phyloP scores from a whole-genome alignment of 2,797 vertebrate genomes.

The Enteromius fasciolatus region DNA sequence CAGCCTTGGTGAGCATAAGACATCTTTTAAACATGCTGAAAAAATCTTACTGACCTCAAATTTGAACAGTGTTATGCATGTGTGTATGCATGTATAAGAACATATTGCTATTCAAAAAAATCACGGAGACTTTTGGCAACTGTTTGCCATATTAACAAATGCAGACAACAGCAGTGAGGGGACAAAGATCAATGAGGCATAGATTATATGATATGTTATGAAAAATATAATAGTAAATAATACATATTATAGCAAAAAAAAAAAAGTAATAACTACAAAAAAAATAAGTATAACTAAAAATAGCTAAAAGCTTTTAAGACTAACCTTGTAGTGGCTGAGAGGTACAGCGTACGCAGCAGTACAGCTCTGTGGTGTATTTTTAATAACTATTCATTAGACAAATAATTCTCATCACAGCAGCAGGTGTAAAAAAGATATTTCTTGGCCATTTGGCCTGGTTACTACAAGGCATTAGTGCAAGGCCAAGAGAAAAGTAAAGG shows the following conservation, averaged over 20 bases:
- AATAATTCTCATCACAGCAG: not conserved
- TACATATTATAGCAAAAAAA: not conserved
- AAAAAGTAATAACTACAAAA: too few species aligned
- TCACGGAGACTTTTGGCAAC: constrained; percentile 38
- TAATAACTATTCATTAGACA: not conserved
- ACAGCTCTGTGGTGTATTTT: not conserved
- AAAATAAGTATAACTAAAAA: not conserved
- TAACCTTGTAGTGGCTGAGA: not conserved
- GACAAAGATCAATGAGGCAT: not conserved
- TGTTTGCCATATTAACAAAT: constrained; percentile 57
- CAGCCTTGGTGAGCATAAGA: not conserved
- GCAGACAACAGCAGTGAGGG: not conserved
- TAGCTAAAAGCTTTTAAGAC: not conserved
- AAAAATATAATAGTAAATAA: not conserved
- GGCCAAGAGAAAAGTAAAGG: constrained; percentile 58
- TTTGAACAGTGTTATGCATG: not conserved
- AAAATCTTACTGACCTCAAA: not conserved
- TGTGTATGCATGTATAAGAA: not conserved
- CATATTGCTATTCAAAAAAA: not conserved
- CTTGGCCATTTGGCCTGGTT: constrained; percentile 7
- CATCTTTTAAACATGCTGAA: not conserved
- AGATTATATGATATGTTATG: not conserved
- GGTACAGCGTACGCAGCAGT: not conserved
- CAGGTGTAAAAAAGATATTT: not conserved
- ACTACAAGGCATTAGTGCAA: constrained; percentile 6